phyloP scores from a whole-genome alignment of 2,113 vertebrate species.

The Eulemur macaco region DNA sequence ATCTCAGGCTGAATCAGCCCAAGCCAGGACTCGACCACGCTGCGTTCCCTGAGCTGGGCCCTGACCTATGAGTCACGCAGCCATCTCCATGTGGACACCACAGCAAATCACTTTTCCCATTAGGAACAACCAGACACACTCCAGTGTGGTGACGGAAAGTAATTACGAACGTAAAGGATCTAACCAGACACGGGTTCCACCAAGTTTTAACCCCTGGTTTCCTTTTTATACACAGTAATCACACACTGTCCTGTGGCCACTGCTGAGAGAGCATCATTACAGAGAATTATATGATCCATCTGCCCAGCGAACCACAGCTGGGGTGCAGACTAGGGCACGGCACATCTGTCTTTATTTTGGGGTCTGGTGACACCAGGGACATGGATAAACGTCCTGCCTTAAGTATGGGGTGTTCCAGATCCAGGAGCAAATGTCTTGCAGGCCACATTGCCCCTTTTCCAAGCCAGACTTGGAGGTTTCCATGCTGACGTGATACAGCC shows the following conservation, averaged over 20 bases:
- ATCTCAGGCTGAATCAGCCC: background rate
- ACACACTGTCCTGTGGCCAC: background rate
- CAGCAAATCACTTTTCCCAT: slow-evolving; percentile 75
- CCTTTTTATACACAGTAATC: slow-evolving; percentile 23
- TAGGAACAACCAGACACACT: slow-evolving; percentile 67
- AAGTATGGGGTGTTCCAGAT: background rate
- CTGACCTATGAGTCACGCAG: slow-evolving; percentile 60
- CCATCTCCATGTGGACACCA: slow-evolving; percentile 28
- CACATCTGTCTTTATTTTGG: slow-evolving; percentile 60
- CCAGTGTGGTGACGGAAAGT: slow-evolving; percentile 68
- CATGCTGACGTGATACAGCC: background rate
- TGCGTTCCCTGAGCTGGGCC: background rate
- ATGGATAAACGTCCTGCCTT: background rate
- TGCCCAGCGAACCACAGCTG: background rate
- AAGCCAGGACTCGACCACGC: background rate
- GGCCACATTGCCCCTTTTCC: background rate
- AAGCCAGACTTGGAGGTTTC: background rate
- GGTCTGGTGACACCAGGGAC: slow-evolving; percentile 26
- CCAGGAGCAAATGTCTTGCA: background rate
- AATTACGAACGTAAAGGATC: slow-evolving; percentile 67
- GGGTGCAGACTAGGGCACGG: background rate
- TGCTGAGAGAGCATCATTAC: background rate
- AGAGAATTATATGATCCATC: background rate
- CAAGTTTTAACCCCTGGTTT: slow-evolving; percentile 56
- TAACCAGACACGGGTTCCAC: slow-evolving; percentile 63